Evolutionary conservation across 2,797 vertebrate genomes (phyloP), one percentile per base, ranked within the genome.

Genomic region (Karalla daura): DNA sequence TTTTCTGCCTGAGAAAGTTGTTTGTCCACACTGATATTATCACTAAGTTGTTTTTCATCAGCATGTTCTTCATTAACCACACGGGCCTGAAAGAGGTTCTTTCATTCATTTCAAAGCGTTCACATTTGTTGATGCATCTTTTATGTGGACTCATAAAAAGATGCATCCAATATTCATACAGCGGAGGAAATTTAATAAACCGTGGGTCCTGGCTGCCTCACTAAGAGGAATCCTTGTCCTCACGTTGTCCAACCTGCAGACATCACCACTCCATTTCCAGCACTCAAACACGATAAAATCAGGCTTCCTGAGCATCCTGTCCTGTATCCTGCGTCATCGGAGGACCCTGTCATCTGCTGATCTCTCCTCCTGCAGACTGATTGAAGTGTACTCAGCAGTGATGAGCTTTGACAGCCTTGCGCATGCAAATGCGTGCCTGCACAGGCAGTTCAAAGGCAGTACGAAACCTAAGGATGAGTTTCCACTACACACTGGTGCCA

Each of bases 131-230:
- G 18, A 15, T 54, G 5, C 15, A 20, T 41, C 10, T 41, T 51
- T 46, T 25, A 9, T n/a, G n/a, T 58, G 49, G 27, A 23, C 49
- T 36, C 8, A 9, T 23, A 59, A 51, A 17, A 69, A 60, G n/a
- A n/a, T n/a, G 10, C 18, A 37, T 25, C 44, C 17, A 14, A 13
- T 23, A 32, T 75, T 62, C 21, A 61, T 55, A 23, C 24, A 63
- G 32, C 15, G 28, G 61, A 70, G 12, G 60, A 70, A 59, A 79
- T 65, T 6, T 63, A 55, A 73, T 37, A 60, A 30, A 11, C 27
- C 67, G 62, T 49, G 52, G 46, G 60, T 54, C 58, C 27, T 71
- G 24, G 39, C 54, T 41, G 47, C 47, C 45, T 61, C 46, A 63
- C 49, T 51, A 43, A 61, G 64, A 70, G 12, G 21, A 55, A 37